phyloP scores from a whole-genome alignment of 2,888 invertebrate species.

The Crepidodera aurea region DNA sequence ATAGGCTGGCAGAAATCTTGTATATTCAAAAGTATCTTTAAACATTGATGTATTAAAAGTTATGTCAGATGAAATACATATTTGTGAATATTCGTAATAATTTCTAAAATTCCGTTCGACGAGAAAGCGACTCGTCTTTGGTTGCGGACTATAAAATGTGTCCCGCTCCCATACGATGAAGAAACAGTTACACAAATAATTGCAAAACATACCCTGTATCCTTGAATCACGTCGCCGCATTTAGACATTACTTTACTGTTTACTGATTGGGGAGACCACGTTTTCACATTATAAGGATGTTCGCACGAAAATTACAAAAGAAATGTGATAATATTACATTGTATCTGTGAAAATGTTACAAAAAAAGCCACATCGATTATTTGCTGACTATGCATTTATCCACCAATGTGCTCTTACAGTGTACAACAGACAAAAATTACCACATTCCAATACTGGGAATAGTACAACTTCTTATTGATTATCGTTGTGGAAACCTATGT shows the following conservation, averaged over 20 bases:
- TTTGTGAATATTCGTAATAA: slow-evolving; percentile 16
- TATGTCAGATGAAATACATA: no score
- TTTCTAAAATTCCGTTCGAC: slow-evolving; percentile 30
- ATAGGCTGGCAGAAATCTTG: no score
- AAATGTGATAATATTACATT: neutral
- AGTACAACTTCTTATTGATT: no score
- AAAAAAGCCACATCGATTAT: no score
- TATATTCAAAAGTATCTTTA: no score
- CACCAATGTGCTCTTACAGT: no score
- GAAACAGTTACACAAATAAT: slow-evolving; percentile 76
- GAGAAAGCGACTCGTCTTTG: slow-evolving; percentile 50
- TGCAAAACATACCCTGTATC: slow-evolving; percentile 96
- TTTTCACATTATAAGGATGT: slow-evolving; percentile 29
- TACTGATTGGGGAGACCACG: slow-evolving; percentile 56
- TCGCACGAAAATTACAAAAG: slow-evolving; percentile 6
- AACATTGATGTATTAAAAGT: no score
- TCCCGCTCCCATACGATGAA: slow-evolving; percentile 57
- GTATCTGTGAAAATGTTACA: no score
- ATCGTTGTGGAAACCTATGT: no score
- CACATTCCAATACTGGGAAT: no score
- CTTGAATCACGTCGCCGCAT: slow-evolving; percentile 81
- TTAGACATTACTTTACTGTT: slow-evolving; percentile 54
- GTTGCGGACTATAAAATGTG: slow-evolving; percentile 53
- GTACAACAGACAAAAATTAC: no score
- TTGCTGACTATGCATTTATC: no score